These are phyloP conservation scores for Hypselothyrea guttata DNA, from an alignment of 2,888 invertebrate species.

Conservation along the genomic window DNA sequence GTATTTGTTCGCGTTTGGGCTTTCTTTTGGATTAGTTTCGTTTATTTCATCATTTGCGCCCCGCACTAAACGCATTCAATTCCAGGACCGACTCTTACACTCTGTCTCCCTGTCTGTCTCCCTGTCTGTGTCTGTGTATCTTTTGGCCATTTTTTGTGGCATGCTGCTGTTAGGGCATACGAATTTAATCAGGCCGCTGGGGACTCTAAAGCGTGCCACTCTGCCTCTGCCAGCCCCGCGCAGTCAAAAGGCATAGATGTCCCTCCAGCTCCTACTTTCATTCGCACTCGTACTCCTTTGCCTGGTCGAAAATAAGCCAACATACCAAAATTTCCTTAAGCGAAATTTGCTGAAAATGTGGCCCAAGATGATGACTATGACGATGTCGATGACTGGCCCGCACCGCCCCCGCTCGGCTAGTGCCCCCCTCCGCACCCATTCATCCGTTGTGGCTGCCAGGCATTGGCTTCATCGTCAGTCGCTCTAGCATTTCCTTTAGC, in stretches of 20 bases:
- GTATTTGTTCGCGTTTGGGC: conserved; percentile 60
- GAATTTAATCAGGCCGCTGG: conserved; percentile 77
- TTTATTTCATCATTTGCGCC: conserved; percentile 74
- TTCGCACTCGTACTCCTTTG: conserved; percentile 8
- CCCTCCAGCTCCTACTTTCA: too few species aligned
- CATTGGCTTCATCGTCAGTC: conserved; percentile 36
- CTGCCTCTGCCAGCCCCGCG: not conserved
- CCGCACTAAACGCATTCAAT: conserved; percentile 71
- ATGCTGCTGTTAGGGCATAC: conserved; percentile 33
- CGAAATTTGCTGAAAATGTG: conserved; percentile 51
- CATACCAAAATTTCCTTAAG: conserved; percentile 60
- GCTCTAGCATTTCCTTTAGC: conserved; percentile 52
- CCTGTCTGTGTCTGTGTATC: conserved; percentile 25
- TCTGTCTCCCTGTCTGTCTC: conserved; percentile 9
- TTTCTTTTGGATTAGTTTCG: conserved; percentile 75
- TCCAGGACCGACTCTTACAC: conserved; percentile 7
- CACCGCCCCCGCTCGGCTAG: not conserved
- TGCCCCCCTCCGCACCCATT: not conserved
- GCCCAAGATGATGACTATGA: conserved; percentile 69
- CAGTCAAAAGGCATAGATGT: conserved; percentile 31
- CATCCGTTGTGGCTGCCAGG: conserved; percentile 6
- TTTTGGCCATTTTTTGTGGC: conserved; percentile 37
- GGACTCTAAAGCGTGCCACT: conserved; percentile 65
- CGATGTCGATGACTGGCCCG: conserved; percentile 63
- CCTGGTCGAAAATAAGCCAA: too few species aligned